Percentiles rank a stretch among this genome's conserved stretches.
These are phyloP conservation scores for Sarcophaga rosellei DNA, from an alignment of 2,888 invertebrate genomes.

Conservation along the genomic window DNA sequence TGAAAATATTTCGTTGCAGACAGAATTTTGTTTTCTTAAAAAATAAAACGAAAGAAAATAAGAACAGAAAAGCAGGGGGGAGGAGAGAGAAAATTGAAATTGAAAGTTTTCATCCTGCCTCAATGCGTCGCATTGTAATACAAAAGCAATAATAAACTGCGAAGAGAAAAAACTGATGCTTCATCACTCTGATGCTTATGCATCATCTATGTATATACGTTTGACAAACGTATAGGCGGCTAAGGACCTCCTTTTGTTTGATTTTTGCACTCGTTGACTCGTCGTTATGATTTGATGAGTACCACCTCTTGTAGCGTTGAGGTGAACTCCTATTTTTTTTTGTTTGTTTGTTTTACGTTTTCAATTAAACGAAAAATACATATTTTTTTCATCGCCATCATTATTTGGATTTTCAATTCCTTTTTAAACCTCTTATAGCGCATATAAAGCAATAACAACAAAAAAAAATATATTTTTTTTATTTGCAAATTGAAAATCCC, in stretches of 20 bases:
- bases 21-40: constrained; percentile 36
- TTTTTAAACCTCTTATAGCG: constrained; percentile 41
- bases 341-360: constrained; percentile 15
- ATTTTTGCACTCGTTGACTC: background rate
- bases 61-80: background rate
- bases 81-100: constrained; percentile 25
- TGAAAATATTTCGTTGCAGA: constrained; percentile 23
- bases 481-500: background rate
- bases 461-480: background rate
- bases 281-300: constrained; percentile 53
- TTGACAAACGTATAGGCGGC: too few species aligned
- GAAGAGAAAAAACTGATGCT: constrained; percentile 11
- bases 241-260: background rate
- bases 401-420: constrained; percentile 26
- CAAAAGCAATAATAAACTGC: constrained; percentile 29
- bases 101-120: constrained; percentile 55
- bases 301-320: constrained; percentile 23
- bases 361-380: constrained; percentile 33
- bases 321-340: constrained; percentile 52
- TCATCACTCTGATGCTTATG: constrained; percentile 22
- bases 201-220: background rate
- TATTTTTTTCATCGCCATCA: constrained; percentile 11
- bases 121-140: constrained; percentile 40
- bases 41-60: constrained; percentile 13
- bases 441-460: background rate